Evolutionary conservation across 2,888 invertebrate genomes (phyloP), one percentile per base, ranked within the genome.

Genomic region (Girardia tigrina): DNA sequence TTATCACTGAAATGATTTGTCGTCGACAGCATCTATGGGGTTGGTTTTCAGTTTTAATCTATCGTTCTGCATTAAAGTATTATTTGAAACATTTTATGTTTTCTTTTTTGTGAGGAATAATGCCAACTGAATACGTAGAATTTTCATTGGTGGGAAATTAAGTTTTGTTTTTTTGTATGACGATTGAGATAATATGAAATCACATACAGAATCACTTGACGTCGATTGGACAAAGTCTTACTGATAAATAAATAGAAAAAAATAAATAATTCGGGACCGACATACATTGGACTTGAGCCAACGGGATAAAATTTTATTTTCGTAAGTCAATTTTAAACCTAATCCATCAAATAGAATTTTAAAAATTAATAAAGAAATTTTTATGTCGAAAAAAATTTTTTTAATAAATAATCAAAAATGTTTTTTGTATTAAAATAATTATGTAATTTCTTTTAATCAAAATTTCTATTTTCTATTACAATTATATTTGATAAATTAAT

Each of bases 91-190:
- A 56, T 56, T 56, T n/a, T 8, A 56, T 56, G 56, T 23, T 56
- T 56, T n/a, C n/a, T n/a, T n/a, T n/a, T n/a, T n/a, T n/a, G n/a
- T 56, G n/a, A 56, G 8, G 56, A 56, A 56, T 56, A 56, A 56
- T 56, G 56, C 56, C 56, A 56, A 56, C n/a, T 56, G 23, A 56
- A 56, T 56, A 56, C 23, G 6, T 23, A 2, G n/a, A 56, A 20
- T 56, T 56, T 56, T 56, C 56, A 56, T 56, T 56, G 56, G 56
- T 56, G 56, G n/a, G 56, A 56, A 56, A 56, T 12, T 20, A 56
- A 56, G 56, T 56, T 56, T 56, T 56, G 56, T 56, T 56, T 56
- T 23, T 56, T 56, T 56, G 23, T 36, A 36, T 56, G 56, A 8
- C 23, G 56, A 56, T 56, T 56, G n/a, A 20, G 23, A 56, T 56